Evolutionary conservation across 2,888 invertebrate species (phyloP).

Genomic region (Ichneumoninae sp.): DNA sequence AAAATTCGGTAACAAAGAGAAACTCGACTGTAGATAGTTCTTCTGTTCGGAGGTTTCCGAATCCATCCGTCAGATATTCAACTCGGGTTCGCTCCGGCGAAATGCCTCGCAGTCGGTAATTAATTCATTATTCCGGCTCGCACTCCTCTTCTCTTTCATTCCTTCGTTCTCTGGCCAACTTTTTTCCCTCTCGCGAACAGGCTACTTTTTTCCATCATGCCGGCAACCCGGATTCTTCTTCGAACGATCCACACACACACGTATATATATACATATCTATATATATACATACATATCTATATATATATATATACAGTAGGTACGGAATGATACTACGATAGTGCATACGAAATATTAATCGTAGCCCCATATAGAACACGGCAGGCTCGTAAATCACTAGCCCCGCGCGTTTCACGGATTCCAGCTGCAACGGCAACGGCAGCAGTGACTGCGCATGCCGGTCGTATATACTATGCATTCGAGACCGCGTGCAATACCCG

Average conservation of each 20-base stretch:
- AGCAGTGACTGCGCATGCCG: slow-evolving; percentile 22
- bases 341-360: slow-evolving; percentile 63
- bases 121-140: slow-evolving; percentile 50
- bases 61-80: slow-evolving; percentile 9
- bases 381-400: slow-evolving; percentile 54
- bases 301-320: slow-evolving; percentile 5
- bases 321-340: slow-evolving; percentile 28
- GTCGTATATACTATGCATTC: slow-evolving; percentile 30
- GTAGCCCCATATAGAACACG: slow-evolving; percentile 20
- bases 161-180: neutral
- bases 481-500: slow-evolving; percentile 4
- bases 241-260: neutral
- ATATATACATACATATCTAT: neutral
- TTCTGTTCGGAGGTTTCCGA: neutral
- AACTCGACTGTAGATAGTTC: neutral
- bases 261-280: neutral
- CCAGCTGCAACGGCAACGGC: slow-evolving; percentile 15
- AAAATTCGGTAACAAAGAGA: neutral
- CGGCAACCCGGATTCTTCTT: slow-evolving; percentile 15
- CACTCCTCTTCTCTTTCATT: neutral
- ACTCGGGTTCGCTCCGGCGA: slow-evolving; percentile 9
- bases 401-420: slow-evolving; percentile 59
- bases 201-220: slow-evolving; percentile 28
- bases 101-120: slow-evolving; percentile 46
- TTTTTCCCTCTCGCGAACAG: slow-evolving; percentile 17